A percentile compares a stretch with the other conserved stretches of the same genome.
Evolutionary conservation across 2,797 vertebrate species (phyloP).

Genomic region (Trichosurus vulpecula): DNA sequence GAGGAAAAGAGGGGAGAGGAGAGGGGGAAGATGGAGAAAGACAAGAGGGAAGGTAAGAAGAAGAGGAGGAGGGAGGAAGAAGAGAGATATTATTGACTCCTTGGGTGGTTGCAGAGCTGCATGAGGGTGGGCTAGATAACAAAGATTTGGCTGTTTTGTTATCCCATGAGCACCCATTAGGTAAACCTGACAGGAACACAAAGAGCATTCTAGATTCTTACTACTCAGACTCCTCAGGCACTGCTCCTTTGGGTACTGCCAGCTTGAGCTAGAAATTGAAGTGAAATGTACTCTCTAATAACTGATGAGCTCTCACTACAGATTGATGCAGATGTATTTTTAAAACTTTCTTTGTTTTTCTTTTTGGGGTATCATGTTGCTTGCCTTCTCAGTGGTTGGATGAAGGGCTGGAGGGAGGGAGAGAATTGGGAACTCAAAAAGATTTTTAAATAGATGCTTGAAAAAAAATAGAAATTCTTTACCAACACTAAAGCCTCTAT

Average conservation of each 20-base stretch:
- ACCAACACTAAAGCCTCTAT: background rate
- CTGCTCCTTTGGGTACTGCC: background rate
- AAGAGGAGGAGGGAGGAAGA: background rate
- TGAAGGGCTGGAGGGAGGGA: background rate
- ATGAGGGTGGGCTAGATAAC: background rate
- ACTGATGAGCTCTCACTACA: background rate
- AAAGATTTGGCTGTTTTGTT: background rate
- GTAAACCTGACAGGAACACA: background rate
- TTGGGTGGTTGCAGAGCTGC: background rate
- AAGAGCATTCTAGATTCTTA: background rate
- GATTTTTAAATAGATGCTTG: background rate
- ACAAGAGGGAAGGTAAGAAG: background rate
- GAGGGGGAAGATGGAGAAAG: no score
- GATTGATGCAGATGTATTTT: background rate
- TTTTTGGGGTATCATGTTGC: background rate
- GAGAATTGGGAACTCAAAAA: background rate
- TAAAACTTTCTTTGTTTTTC: background rate
- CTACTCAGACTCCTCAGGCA: background rate
- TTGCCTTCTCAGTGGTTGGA: background rate
- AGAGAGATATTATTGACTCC: background rate
- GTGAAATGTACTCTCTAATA: background rate
- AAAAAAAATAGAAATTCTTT: background rate
- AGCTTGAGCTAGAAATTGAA: background rate
- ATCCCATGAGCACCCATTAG: background rate
- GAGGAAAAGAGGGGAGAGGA: no score